Percentiles rank a stretch among this genome's conserved stretches.
phyloP scores from a whole-genome alignment of 2,113 vertebrate genomes.

The Misgurnus anguillicaudatus region DNA sequence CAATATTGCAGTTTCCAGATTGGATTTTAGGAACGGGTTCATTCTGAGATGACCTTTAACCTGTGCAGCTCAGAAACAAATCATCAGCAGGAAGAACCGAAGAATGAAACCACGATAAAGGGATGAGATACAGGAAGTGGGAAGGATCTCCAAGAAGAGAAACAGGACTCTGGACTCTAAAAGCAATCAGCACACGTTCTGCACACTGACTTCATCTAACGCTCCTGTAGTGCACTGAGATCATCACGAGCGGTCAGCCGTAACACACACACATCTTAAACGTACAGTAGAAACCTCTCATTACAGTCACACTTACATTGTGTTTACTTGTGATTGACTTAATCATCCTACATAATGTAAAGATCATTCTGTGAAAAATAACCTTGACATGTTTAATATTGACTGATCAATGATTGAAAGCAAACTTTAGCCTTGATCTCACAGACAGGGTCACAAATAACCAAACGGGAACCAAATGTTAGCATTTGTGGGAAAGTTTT shows the following conservation, averaged over 20 bases:
- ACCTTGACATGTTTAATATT: too few relatives aligned
- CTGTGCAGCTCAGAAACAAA: slow-evolving; percentile 70
- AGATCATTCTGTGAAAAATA: too few relatives aligned
- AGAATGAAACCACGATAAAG: slow-evolving; percentile 61
- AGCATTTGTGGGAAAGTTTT: too few relatives aligned
- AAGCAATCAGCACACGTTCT: slow-evolving; percentile 87
- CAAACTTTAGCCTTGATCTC: too few relatives aligned
- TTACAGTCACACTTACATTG: background rate
- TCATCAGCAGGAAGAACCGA: slow-evolving; percentile 65
- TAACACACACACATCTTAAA: slow-evolving; percentile 69
- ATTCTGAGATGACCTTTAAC: slow-evolving; percentile 77
- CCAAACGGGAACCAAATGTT: too few relatives aligned
- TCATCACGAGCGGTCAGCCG: slow-evolving; percentile 87
- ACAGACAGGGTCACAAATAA: too few relatives aligned
- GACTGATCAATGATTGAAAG: too few relatives aligned
- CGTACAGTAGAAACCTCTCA: background rate
- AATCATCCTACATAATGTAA: too few relatives aligned
- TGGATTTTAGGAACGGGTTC: background rate
- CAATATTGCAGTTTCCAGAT: background rate
- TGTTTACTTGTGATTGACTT: too few relatives aligned
- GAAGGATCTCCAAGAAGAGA: slow-evolving; percentile 42
- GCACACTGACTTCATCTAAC: slow-evolving; percentile 85
- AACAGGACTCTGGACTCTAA: slow-evolving; percentile 84
- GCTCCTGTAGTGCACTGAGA: slow-evolving; percentile 82
- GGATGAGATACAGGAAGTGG: slow-evolving; percentile 64